Evolutionary conservation across 2,113 vertebrate genomes (phyloP), one percentile per base, ranked within the genome.

Genomic region (Xenopus tropicalis): DNA sequence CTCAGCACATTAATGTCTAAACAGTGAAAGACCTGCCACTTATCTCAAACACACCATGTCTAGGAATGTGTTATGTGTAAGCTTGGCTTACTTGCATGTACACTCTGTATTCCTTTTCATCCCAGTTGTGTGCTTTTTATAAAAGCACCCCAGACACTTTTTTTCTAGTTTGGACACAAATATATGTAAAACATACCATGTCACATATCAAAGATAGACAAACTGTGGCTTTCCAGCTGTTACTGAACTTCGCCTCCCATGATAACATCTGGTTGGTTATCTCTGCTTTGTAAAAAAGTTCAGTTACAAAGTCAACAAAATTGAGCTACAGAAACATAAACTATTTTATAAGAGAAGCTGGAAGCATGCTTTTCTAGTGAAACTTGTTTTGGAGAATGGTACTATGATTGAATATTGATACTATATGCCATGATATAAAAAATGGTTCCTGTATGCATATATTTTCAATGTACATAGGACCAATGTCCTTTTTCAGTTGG

Each of bases 1-100:
- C 83, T 88, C 85, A 85, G 78, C 82, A 79, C 82, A 72, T 85
- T 86, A 86, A 86, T 84, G 83, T 86, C 82, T 86, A 85, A 84
- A 84, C 83, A 80, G 79, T 78, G 83, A 86, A 86, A 84, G 79
- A 78, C 77, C 81, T 81, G 82, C 81, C 77, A 77, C 72, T 78
- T 85, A 78, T 78, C 81, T 86, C 83, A 87, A 85, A 86, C 80
- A 82, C 72, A 78, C 80, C 84, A 83, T 79, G 76, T 83, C 83
- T 69, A 81, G 83, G 83, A 88, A 88, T 89, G 83, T 78, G 80
- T 77, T 86, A 75, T 1, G 37, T 79, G 74, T 82, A 29, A 3
- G 79, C 80, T 56, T 62, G 72, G 58, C 66, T 57, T 25, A 29
- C 57, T 48, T n/a, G 20, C 58, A 63, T 63, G 58, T 54, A 24